Percentiles rank a stretch among this genome's conserved stretches.
Evolutionary conservation across 2,797 vertebrate genomes (phyloP).

Genomic region (Margarornis squamiger): DNA sequence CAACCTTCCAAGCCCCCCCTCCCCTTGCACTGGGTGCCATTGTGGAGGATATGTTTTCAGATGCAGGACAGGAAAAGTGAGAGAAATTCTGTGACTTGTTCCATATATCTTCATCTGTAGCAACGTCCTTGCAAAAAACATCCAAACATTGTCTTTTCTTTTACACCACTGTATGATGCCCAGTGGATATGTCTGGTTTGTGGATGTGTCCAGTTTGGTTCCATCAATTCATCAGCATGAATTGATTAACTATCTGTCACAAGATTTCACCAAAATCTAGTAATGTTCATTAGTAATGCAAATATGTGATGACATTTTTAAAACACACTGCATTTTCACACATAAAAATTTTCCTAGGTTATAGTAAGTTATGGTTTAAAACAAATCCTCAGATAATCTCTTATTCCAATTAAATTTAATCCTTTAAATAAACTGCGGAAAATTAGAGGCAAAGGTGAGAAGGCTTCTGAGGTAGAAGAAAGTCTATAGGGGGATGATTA

Average conservation of each 20-base stretch:
- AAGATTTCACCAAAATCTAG: not conserved
- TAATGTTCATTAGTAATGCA: not conserved
- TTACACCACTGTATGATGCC: not conserved
- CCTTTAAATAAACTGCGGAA: slow-evolving; percentile 6
- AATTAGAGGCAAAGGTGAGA: not conserved
- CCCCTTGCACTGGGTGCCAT: not conserved
- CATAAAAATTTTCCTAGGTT: not conserved
- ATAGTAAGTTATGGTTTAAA: not conserved
- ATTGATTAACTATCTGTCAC: not conserved
- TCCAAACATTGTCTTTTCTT: not conserved
- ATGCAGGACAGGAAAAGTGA: not conserved
- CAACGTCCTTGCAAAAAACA: not conserved
- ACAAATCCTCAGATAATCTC: not conserved
- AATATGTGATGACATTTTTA: not conserved
- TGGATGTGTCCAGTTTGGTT: not conserved
- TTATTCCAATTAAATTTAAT: slow-evolving; percentile 20
- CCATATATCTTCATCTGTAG: not conserved
- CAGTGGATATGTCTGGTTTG: not conserved
- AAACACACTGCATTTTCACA: not conserved
- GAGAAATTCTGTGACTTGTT: not conserved
- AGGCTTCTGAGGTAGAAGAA: not conserved
- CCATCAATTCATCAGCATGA: not conserved
- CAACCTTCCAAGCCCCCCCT: not conserved
- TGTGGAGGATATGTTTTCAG: not conserved
- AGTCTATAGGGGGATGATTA: not conserved